Conservation (phyloP, 1,140 invertebrate genomes). For the Aporrectodea caliginosa region DNA sequence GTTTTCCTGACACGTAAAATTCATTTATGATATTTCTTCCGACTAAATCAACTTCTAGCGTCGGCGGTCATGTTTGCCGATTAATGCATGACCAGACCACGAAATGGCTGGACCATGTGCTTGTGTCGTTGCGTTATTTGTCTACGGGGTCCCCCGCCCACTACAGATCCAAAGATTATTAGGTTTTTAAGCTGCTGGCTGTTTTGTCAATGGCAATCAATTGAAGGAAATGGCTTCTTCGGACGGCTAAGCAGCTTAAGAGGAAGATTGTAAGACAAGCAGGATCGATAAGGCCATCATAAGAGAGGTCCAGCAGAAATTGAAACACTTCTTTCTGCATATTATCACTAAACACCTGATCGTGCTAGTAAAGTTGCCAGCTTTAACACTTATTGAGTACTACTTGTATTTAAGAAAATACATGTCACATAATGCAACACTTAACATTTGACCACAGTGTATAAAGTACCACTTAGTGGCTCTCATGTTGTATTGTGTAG, state of each 20-base stretch:
- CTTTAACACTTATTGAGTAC: no score
- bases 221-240: neutral
- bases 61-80: neutral
- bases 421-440: no score
- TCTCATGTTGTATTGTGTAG: no score
- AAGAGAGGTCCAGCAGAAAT: neutral
- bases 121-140: neutral
- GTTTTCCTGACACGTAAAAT: neutral
- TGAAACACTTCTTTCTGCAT: neutral
- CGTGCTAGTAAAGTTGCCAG: no score
- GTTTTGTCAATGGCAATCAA: conserved; percentile 2
- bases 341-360: neutral
- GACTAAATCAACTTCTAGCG: neutral
- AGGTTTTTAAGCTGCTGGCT: neutral
- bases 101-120: neutral
- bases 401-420: no score
- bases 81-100: neutral
- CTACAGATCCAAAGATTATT: neutral
- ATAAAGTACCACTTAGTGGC: no score
- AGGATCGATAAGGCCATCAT: neutral
- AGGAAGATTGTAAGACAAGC: neutral
- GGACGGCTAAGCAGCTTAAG: neutral
- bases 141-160: neutral
- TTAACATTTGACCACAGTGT: no score
- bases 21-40: neutral